Conservation (phyloP, 2,888 invertebrate species). For the Oasisia sp. region DNA sequence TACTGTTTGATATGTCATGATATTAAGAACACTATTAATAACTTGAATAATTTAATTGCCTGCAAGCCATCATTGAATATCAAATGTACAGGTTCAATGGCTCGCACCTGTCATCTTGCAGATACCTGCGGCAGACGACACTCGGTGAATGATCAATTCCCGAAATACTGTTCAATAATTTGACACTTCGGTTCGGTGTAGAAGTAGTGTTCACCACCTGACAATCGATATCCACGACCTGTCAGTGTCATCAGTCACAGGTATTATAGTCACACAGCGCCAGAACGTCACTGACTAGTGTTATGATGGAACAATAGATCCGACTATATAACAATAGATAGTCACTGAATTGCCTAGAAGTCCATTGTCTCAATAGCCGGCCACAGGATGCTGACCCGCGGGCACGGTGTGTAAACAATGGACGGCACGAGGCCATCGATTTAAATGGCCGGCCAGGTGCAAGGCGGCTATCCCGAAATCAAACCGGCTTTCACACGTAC, state of each 20-base stretch:
- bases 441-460: not conserved
- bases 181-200: conserved; percentile 17
- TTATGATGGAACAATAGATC: not conserved
- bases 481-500: not conserved
- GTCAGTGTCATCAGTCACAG: not conserved
- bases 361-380: conserved; percentile 1
- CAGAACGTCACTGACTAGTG: not conserved
- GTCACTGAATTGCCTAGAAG: not conserved
- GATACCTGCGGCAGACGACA: not conserved
- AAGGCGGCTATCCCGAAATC: not conserved
- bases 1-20: conserved; percentile 17
- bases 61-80: conserved; percentile 7
- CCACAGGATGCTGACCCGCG: not conserved
- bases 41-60: conserved; percentile 17
- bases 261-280: not conserved
- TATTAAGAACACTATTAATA: conserved; percentile 2
- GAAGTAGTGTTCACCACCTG: not conserved
- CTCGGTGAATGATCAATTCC: conserved; percentile 1
- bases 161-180: conserved; percentile 14
- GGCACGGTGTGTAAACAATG: not conserved
- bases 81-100: not conserved
- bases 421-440: not conserved
- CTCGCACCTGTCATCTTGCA: not conserved
- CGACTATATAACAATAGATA: not conserved
- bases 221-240: conserved; percentile 3